Percentiles rank a stretch among this genome's conserved stretches.
These are phyloP conservation scores for Drosophila arawakana DNA, from an alignment of 1,140 invertebrate species.

Conservation along the genomic window DNA sequence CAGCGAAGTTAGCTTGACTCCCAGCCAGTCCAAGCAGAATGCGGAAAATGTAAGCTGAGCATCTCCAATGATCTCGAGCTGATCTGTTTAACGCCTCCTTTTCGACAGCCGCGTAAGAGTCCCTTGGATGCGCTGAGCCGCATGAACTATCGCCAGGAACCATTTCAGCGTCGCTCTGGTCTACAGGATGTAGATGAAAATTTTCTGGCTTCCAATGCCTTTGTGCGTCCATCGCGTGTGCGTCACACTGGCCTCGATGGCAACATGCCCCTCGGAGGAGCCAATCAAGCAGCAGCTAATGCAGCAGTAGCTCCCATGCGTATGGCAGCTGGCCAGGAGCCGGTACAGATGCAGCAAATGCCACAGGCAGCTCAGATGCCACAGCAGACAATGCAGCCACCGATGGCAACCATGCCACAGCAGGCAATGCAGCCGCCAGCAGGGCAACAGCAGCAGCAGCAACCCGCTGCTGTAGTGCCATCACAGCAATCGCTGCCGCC, in stretches of 20 bases:
- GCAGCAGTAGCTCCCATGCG: conserved; percentile 35
- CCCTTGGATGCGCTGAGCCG: conserved; percentile 76
- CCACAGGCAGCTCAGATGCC: neutral
- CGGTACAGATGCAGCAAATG: conserved; percentile 15
- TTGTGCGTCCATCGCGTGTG: conserved; percentile 61
- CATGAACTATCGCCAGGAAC: conserved; percentile 46
- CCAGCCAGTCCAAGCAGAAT: conserved; percentile 65
- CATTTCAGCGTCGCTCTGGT: conserved; percentile 74
- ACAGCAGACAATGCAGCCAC: conserved; percentile 7
- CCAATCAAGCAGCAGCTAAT: conserved; percentile 12
- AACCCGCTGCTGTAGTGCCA: conserved; percentile 19
- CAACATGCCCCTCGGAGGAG: neutral
- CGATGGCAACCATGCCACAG: conserved; percentile 9
- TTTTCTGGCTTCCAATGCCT: conserved; percentile 67
- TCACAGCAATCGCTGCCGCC: conserved; percentile 11
- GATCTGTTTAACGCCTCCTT: neutral
- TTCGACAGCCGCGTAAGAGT: conserved; percentile 63
- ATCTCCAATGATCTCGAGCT: too few relatives aligned
- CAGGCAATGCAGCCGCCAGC: conserved; percentile 14
- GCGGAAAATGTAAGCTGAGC: conserved; percentile 59
- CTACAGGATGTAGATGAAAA: conserved; percentile 78
- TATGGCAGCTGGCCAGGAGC: conserved; percentile 52
- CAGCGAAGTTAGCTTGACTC: conserved; percentile 75
- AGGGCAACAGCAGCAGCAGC: conserved; percentile 37
- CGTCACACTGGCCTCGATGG: conserved; percentile 60